Base-by-base conservation (phyloP, 2,797 vertebrate genomes). In the Triplophysa bombifrons region DNA sequence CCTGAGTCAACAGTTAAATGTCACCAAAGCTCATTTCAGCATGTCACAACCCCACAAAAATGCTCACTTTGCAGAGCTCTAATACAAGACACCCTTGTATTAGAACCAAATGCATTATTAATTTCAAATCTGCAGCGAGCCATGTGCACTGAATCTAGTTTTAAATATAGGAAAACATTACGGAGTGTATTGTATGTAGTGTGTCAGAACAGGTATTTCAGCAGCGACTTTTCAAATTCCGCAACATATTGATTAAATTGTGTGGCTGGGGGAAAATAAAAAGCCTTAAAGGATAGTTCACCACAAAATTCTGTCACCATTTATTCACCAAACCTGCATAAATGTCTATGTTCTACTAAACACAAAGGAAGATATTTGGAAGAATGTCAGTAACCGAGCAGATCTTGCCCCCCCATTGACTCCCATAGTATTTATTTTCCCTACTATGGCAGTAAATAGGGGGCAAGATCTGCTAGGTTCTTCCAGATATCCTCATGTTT, bases 31-130 rank as follows among this genome's bases (percentile, higher is more conserved):
- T 78, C 58, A 48, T 60, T 80, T 80, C 74, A 41, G 75, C 71
- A 76, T 72, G 74, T 80, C 86, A 86, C 82, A 79, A 88, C 83
- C 83, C 84, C 74, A 66, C 82, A 76, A 78, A 87, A 87, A 78
- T 84, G 84, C 68, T 80, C 68, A 69, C 82, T 75, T 76, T 9
- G 13, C 22, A 73, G 63, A 27, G 22, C 46, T 19, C 65, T 58
- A 38, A n/a, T n/a, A n/a, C n/a, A 63, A 55, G 27, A 72, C 68
- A 84, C 70, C 51, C 53, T 25, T 66, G 50, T 67, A 20, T 48
- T 70, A 48, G 80, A 73, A 68, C 22, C 76, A 65, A 79, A 84
- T 88, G 20, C 80, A 86, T 81, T 85, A 88, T 87, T 82, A 67
- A 90, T 78, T 38, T 41, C 74, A 51, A 66, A 75, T 79, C 55